Evolutionary conservation across 2,888 invertebrate species (phyloP).

Genomic region (Brachyptera risi): DNA sequence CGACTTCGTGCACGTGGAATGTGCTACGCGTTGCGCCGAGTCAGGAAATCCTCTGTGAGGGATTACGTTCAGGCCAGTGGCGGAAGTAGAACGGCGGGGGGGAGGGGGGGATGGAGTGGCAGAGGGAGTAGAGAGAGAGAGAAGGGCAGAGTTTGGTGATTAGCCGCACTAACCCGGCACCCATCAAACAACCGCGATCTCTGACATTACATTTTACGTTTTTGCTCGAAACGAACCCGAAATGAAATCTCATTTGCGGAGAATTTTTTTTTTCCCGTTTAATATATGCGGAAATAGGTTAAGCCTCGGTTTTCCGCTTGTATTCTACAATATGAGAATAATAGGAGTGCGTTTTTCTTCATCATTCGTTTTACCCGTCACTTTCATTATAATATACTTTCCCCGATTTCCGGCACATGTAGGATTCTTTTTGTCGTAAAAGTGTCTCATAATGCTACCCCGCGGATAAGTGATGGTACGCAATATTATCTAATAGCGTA

Average conservation of each 20-base stretch:
- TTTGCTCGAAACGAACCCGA: conserved; percentile 48
- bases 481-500: neutral
- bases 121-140: too few relatives aligned
- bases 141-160: neutral
- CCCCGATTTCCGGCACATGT: neutral
- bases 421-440: neutral
- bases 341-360: neutral
- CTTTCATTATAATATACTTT: neutral
- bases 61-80: conserved; percentile 21
- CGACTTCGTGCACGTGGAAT: neutral
- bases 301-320: neutral
- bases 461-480: neutral
- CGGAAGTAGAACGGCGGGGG: neutral
- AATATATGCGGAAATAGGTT: too few relatives aligned
- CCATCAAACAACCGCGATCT: neutral
- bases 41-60: conserved; percentile 22
- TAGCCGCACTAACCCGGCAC: conserved; percentile 14
- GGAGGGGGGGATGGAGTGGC: neutral
- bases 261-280: neutral
- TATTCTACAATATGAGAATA: neutral
- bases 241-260: neutral
- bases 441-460: neutral
- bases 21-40: conserved; percentile 5
- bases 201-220: neutral
- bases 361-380: neutral